phyloP scores from a whole-genome alignment of 2,113 vertebrate species.

The Scolopax mira region DNA sequence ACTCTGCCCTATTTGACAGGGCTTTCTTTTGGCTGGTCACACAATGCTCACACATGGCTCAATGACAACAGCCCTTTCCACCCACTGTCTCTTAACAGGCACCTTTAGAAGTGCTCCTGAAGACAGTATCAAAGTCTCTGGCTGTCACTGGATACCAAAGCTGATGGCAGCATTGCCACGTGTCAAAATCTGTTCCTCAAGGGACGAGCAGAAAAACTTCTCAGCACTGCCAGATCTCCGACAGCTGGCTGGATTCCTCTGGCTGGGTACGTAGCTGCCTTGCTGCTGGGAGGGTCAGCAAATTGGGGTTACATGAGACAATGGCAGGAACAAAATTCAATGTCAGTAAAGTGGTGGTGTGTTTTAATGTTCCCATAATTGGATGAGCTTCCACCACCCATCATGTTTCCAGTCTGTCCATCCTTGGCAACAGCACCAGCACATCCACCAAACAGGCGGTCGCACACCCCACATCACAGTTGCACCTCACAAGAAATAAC shows the following conservation, averaged over 20 bases:
- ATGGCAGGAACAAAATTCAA: neutral
- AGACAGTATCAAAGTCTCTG: neutral
- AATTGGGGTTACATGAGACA: neutral
- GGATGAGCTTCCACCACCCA: neutral
- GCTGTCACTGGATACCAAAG: neutral
- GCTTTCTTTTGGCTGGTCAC: neutral
- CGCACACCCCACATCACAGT: accelerated
- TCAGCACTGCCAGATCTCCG: accelerated
- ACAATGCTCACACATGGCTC: neutral
- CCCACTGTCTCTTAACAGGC: neutral
- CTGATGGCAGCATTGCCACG: neutral
- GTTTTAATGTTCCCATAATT: neutral
- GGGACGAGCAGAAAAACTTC: neutral
- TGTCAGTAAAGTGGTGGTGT: neutral
- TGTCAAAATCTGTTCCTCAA: neutral
- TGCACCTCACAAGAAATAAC: neutral
- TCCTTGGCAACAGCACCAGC: neutral
- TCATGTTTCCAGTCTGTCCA: neutral
- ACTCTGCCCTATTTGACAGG: accelerated
- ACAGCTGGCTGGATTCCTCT: too few species aligned
- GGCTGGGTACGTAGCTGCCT: neutral
- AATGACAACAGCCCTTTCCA: neutral
- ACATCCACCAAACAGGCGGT: neutral
- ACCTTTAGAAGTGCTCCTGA: neutral
- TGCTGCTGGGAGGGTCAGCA: neutral